Evolutionary conservation across 2,797 vertebrate species (phyloP).

Genomic region (Margarornis squamiger): DNA sequence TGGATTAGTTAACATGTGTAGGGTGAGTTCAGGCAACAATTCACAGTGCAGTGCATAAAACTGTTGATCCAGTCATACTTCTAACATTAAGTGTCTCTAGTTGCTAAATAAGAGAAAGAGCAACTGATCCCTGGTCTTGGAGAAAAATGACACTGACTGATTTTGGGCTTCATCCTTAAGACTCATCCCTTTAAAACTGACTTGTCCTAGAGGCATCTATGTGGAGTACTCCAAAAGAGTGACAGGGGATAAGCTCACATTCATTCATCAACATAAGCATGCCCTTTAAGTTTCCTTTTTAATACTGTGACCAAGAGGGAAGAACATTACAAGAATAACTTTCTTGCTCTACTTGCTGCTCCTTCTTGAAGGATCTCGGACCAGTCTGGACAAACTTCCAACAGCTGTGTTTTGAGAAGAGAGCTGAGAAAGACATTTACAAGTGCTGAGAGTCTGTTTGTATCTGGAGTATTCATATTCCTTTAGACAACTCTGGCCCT

Average conservation of each 20-base stretch:
- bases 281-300: background rate
- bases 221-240: background rate
- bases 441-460: background rate
- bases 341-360: background rate
- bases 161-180: background rate
- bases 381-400: background rate
- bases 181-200: background rate
- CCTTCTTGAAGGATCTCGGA: background rate
- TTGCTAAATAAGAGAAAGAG: background rate
- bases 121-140: background rate
- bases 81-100: background rate
- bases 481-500: background rate
- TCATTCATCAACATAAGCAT: background rate
- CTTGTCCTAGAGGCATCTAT: background rate
- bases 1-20: background rate
- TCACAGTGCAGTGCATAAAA: background rate
- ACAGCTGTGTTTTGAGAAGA: background rate
- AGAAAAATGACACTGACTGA: background rate
- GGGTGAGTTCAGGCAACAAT: background rate
- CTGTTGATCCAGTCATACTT: background rate
- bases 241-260: background rate
- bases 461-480: background rate
- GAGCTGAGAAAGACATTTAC: background rate
- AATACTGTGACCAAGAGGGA: background rate
- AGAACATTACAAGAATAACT: background rate